These are phyloP conservation scores for Parelbella ahira DNA, from an alignment of 2,888 invertebrate species.

Conservation along the genomic window DNA sequence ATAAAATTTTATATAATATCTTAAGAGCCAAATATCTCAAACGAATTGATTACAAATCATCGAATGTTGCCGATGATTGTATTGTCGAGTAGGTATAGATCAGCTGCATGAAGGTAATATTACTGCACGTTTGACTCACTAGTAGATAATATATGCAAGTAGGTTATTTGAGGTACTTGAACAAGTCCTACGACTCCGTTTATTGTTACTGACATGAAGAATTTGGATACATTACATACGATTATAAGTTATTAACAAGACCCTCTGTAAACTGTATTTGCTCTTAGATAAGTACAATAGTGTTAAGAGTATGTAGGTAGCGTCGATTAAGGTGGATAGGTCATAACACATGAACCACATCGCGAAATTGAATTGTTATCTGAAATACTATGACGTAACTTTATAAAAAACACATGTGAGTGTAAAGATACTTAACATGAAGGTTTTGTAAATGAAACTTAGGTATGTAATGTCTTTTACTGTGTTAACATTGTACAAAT, in stretches of 20 bases:
- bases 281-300: constrained; percentile 25
- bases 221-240: constrained; percentile 25
- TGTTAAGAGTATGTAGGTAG: constrained; percentile 22
- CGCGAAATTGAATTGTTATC: constrained; percentile 50
- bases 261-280: constrained; percentile 25
- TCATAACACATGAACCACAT: constrained; percentile 15
- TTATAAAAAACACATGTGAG: constrained; percentile 14
- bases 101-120: constrained; percentile 66
- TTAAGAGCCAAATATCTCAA: constrained; percentile 51
- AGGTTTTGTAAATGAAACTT: constrained; percentile 26
- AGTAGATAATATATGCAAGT: constrained; percentile 43
- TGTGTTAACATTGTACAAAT: constrained; percentile 18
- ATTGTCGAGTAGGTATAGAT: constrained; percentile 43
- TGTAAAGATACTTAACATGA: constrained; percentile 21
- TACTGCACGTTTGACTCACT: constrained; percentile 51
- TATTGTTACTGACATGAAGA: constrained; percentile 9
- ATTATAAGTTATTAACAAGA: constrained; percentile 25
- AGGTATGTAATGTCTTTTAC: constrained; percentile 24
- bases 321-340: constrained; percentile 15
- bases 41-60: constrained; percentile 49
- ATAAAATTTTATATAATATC: constrained; percentile 46
- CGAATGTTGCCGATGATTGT: constrained; percentile 62
- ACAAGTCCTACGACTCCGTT: constrained; percentile 11
- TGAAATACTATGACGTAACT: constrained; percentile 6
- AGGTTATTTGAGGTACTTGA: constrained; percentile 21